Conservation (phyloP, 2,888 invertebrate species). For the Sphinx pinastri region DNA sequence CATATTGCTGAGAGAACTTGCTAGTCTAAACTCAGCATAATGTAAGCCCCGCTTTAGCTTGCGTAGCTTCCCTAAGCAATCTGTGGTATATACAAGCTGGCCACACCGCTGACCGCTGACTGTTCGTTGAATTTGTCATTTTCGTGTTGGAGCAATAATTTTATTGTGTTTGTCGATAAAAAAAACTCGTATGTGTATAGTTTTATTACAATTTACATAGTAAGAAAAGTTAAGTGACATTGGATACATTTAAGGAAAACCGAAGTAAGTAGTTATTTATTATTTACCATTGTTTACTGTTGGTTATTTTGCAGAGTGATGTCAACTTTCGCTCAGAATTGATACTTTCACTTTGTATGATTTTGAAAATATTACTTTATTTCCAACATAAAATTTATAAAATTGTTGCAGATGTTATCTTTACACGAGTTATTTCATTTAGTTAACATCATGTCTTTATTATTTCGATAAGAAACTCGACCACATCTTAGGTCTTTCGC, state of each 20-base stretch:
- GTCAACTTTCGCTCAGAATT: constrained; percentile 57
- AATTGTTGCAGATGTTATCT: too few species aligned
- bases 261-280: constrained; percentile 46
- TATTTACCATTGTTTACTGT: constrained; percentile 36
- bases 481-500: too few species aligned
- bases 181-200: constrained; percentile 28
- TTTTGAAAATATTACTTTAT: not conserved
- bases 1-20: too few species aligned
- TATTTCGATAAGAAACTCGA: too few species aligned
- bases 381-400: too few species aligned
- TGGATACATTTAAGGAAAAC: constrained; percentile 26
- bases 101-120: too few species aligned
- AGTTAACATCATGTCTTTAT: too few species aligned
- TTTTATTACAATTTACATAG: constrained; percentile 32
- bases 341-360: constrained; percentile 57
- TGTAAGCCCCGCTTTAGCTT: too few species aligned
- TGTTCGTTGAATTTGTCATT: constrained; percentile 33
- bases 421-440: too few species aligned
- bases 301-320: constrained; percentile 54
- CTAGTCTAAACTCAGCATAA: too few species aligned
- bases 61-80: too few species aligned
- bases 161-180: constrained; percentile 29
- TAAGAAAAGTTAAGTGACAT: constrained; percentile 37
- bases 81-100: too few species aligned
- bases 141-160: constrained; percentile 1